Percentiles rank a stretch among this genome's conserved stretches.
Conservation (phyloP, 2,113 vertebrate species). For the Callospermophilus lateralis region DNA sequence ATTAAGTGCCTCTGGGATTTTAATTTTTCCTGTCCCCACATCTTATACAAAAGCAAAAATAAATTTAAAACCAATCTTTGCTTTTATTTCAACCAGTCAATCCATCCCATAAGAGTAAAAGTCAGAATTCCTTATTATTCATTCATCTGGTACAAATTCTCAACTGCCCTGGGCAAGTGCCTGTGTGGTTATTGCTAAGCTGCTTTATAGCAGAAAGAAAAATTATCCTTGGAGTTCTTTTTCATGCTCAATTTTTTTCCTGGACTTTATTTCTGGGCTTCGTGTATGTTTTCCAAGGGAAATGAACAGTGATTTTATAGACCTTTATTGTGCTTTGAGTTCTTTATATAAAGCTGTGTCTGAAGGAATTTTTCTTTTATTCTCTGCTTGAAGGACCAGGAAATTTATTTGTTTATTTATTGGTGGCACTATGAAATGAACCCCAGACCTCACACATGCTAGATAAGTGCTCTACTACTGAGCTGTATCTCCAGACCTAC, state of each 20-base stretch:
- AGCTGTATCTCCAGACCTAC: not conserved
- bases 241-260: conserved; percentile 68
- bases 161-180: conserved; percentile 41
- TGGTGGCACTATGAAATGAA: not conserved
- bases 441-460: too few relatives aligned
- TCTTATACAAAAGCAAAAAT: conserved; percentile 58
- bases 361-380: conserved; percentile 65
- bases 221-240: conserved; percentile 69
- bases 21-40: not conserved
- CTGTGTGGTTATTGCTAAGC: conserved; percentile 50
- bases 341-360: conserved; percentile 50
- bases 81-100: conserved; percentile 21
- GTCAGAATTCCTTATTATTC: conserved; percentile 38
- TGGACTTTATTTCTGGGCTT: conserved; percentile 65
- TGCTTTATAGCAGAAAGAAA: conserved; percentile 53
- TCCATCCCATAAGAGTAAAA: conserved; percentile 19
- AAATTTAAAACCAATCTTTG: conserved; percentile 45
- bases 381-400: not conserved
- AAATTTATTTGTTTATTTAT: not conserved
- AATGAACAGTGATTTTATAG: conserved; percentile 59
- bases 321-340: conserved; percentile 45
- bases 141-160: conserved; percentile 71
- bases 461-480: not conserved
- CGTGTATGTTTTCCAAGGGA: conserved; percentile 51
- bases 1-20: not conserved